phyloP scores from a whole-genome alignment of 2,113 vertebrate genomes.

The Alexandromys fortis region DNA sequence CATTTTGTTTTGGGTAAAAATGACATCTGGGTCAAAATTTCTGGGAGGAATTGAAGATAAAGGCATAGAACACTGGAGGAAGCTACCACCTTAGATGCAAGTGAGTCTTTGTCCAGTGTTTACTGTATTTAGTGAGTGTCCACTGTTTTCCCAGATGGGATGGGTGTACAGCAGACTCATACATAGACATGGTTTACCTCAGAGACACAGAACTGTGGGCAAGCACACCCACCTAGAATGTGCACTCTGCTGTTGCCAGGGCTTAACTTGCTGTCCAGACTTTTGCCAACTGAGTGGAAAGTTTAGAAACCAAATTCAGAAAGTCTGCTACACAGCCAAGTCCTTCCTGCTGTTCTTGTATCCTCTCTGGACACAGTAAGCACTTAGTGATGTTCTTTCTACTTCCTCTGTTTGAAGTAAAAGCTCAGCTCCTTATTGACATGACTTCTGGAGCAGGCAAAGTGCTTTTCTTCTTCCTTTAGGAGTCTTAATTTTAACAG shows the following conservation, averaged over 20 bases:
- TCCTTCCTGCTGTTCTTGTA: background rate
- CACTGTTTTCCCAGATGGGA: background rate
- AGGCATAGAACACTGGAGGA: background rate
- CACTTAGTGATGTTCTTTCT: background rate
- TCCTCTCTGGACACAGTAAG: background rate
- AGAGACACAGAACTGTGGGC: background rate
- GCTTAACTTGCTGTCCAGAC: rapidly evolving
- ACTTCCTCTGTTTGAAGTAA: background rate
- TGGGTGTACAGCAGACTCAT: background rate
- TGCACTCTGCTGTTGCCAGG: background rate
- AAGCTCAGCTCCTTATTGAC: background rate
- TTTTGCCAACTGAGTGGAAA: background rate
- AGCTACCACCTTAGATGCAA: background rate
- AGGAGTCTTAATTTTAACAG: constrained; percentile 17
- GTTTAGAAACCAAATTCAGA: background rate
- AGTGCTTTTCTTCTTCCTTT: background rate
- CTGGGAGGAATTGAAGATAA: background rate
- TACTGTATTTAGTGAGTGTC: background rate
- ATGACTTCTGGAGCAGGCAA: background rate
- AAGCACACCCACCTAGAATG: background rate
- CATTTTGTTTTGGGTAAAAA: background rate
- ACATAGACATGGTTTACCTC: background rate
- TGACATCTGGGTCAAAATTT: background rate
- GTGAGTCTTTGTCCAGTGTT: background rate
- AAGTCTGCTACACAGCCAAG: background rate